Base-by-base conservation (phyloP, 2,113 vertebrate genomes). In the Syrmaticus mikado region DNA sequence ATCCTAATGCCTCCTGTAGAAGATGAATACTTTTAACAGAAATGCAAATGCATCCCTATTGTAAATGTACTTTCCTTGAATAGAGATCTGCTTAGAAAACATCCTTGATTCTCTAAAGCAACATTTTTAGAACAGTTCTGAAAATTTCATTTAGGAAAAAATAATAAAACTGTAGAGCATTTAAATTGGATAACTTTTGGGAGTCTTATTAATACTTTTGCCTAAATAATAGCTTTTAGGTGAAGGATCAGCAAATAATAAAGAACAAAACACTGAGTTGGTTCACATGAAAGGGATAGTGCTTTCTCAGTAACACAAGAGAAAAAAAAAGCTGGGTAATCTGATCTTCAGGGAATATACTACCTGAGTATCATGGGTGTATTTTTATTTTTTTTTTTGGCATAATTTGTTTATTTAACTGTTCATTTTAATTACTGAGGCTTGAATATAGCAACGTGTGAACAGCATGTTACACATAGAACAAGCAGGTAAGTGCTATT, bases 131-230 rank as follows among this genome's bases (percentile, higher is more conserved):
- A 41, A n/a, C 24, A 82, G 18, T 40, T 34, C 46, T 6, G 7
- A 93, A 74, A 85, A 87, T 40, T 53, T 22, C 82, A 34, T 52
- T 91, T 50, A 90, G 72, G 79, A 78, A 91, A 80, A 80, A 94
- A 41, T 1, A 50, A 76, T 8, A n/a, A 91, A 89, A 70, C 88
- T 24, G 32, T 28, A 85, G 58, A 27, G 7, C 0, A 78, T 52
- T 85, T 53, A 83, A 77, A 85, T 22, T 71, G 72, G 43, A 2
- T 82, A 70, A 57, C 6, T 41, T 85, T 65, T 78, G 84, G 70
- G 82, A 85, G 61, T 17, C 18, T 91, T 66, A 48, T 9, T 58
- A 67, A 72, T 45, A 57, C 3, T 71, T 50, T 24, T 21, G 25
- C 62, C 43, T 60, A 78, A 92, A 46, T 32, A 85, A 43, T 13